Conservation (phyloP, 1,140 invertebrate genomes). For the Mycetomoellerius zeteki region DNA sequence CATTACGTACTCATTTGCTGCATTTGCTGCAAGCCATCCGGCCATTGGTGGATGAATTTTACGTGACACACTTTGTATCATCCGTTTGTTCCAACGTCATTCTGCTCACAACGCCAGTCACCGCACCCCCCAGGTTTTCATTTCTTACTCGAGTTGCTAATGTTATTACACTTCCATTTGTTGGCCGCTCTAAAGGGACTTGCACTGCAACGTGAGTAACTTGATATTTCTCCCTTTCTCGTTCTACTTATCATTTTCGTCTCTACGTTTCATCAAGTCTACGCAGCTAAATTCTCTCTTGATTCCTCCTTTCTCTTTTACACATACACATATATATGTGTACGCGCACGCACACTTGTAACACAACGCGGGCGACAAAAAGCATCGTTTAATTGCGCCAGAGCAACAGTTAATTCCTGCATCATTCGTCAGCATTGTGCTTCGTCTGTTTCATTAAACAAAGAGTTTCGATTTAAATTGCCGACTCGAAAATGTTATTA, state of each 20-base stretch:
- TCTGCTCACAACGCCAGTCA: constrained; percentile 12
- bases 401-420: constrained; percentile 45
- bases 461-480: constrained; percentile 35
- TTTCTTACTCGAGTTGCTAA: constrained; percentile 76
- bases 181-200: constrained; percentile 61
- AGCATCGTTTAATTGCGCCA: constrained; percentile 35
- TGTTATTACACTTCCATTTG: constrained; percentile 75
- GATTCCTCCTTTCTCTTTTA: neutral
- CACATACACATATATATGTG: neutral
- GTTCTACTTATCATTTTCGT: constrained; percentile 31
- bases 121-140: constrained; percentile 49
- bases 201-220: constrained; percentile 58
- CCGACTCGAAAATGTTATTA: neutral
- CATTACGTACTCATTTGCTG: constrained; percentile 49
- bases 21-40: constrained; percentile 45
- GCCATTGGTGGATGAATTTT: constrained; percentile 54
- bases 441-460: constrained; percentile 16
- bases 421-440: constrained; percentile 26
- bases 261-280: constrained; percentile 43
- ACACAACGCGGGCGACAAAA: constrained; percentile 13
- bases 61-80: constrained; percentile 40
- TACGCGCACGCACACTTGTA: neutral
- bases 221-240: constrained; percentile 56
- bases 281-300: constrained; percentile 6
- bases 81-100: constrained; percentile 51